A percentile compares a stretch with the other conserved stretches of the same genome.
phyloP scores from a whole-genome alignment of 35 echinoderm and acorn worm species.

The Stichopus chloronotus region DNA sequence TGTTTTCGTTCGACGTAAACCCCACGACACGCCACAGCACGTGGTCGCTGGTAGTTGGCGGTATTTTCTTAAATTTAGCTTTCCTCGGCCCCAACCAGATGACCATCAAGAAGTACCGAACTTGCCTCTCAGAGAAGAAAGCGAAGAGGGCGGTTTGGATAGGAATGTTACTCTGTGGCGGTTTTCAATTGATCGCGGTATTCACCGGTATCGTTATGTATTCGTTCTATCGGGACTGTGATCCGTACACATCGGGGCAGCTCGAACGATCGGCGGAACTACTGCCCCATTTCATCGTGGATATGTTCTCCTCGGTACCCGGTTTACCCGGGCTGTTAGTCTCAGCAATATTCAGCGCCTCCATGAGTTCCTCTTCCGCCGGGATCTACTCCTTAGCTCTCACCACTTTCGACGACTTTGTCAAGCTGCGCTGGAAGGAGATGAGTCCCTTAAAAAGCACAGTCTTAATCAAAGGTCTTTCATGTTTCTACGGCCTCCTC shows the following conservation, averaged over 20 bases:
- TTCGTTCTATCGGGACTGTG: slow-evolving; percentile 35
- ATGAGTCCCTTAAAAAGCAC: slow-evolving; percentile 32
- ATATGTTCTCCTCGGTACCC: slow-evolving; percentile 14
- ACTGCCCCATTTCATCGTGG: slow-evolving; percentile 53
- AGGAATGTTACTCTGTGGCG: slow-evolving; percentile 27
- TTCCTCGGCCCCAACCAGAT: slow-evolving; percentile 61
- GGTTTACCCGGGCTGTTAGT: slow-evolving; percentile 31
- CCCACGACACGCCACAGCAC: slow-evolving; percentile 22
- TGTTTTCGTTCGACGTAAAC: slow-evolving; percentile 11
- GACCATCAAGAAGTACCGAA: slow-evolving; percentile 33
- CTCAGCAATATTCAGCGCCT: slow-evolving; percentile 38
- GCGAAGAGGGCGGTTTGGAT: slow-evolving; percentile 49
- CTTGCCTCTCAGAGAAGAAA: background rate
- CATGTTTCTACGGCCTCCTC: slow-evolving; percentile 43
- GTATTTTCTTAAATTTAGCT: slow-evolving; percentile 37
- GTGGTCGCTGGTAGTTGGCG: slow-evolving; percentile 31
- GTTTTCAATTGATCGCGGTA: slow-evolving; percentile 36
- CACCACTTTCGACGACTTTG: slow-evolving; percentile 34
- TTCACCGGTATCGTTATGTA: slow-evolving; percentile 42
- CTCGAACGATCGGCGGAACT: slow-evolving; percentile 31
- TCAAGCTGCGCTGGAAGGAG: slow-evolving; percentile 49
- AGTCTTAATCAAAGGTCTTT: slow-evolving; percentile 28
- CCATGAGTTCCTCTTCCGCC: slow-evolving; percentile 54
- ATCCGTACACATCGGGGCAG: slow-evolving; percentile 29
- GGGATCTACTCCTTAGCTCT: slow-evolving; percentile 29